phyloP scores from a whole-genome alignment of 2,888 invertebrate genomes.

The Drosophila melanosoma region DNA sequence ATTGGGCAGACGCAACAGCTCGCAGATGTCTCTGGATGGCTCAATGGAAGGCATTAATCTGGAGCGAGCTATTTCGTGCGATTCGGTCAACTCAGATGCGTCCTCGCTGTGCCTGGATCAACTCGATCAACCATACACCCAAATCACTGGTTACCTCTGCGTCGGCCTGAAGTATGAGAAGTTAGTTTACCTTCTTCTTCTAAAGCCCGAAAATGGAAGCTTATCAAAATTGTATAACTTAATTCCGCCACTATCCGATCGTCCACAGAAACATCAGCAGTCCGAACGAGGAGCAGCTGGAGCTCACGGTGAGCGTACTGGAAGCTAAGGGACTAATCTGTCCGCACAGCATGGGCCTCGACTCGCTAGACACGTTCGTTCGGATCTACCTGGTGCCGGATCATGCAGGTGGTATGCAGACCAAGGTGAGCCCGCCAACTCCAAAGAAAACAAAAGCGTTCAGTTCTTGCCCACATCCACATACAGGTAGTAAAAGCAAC shows the following conservation, averaged over 20 bases:
- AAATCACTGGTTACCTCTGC: conserved; percentile 91
- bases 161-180: conserved; percentile 92
- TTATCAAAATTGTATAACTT: not conserved
- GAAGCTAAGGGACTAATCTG: conserved; percentile 91
- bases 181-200: conserved; percentile 85
- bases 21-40: conserved; percentile 82
- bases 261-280: conserved; percentile 73
- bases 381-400: conserved; percentile 91
- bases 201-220: not conserved
- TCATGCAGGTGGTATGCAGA: conserved; percentile 89
- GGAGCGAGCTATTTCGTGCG: conserved; percentile 90
- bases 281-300: conserved; percentile 79
- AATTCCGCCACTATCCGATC: not conserved
- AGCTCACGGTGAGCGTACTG: conserved; percentile 88
- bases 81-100: conserved; percentile 91
- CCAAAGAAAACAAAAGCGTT: not conserved
- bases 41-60: conserved; percentile 82
- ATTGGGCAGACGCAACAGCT: conserved; percentile 82
- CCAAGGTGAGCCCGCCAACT: conserved; percentile 85
- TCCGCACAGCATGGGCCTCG: conserved; percentile 86
- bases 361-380: conserved; percentile 90
- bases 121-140: conserved; percentile 89
- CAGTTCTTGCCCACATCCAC: not conserved
- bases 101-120: conserved; percentile 90
- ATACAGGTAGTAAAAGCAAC: conserved; percentile 87